A percentile compares a stretch with the other conserved stretches of the same genome.
Evolutionary conservation across 64 coral and sea anemone genomes (phyloP).

Genomic region (Pocillopora damicornis): DNA sequence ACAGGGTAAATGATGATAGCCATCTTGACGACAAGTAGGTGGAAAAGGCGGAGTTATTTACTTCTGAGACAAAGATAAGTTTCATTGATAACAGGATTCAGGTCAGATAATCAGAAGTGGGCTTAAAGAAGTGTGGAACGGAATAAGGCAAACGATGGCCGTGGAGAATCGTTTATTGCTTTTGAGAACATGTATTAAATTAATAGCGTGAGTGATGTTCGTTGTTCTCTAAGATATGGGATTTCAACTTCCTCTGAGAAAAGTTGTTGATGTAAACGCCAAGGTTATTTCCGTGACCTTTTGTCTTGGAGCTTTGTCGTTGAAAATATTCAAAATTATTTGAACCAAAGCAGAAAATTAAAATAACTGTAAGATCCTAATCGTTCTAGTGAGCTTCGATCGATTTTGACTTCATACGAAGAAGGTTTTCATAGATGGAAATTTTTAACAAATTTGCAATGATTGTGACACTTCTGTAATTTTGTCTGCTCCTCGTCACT

Average conservation of each 20-base stretch:
- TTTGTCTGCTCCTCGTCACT: constrained; percentile 27
- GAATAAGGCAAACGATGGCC: constrained; percentile 24
- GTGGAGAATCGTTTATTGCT: constrained; percentile 34
- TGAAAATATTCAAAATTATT: not conserved
- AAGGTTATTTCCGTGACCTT: constrained; percentile 17
- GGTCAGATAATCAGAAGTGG: constrained; percentile 34
- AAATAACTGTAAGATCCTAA: not conserved
- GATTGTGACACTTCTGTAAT: not conserved
- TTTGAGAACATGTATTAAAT: constrained; percentile 5
- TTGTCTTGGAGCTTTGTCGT: not conserved
- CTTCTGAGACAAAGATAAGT: constrained; percentile 26
- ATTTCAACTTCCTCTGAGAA: not conserved
- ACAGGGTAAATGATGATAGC: constrained; percentile 25
- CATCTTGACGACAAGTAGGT: constrained; percentile 50
- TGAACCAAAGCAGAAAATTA: not conserved
- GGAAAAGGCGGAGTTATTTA: constrained; percentile 35
- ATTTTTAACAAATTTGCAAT: not conserved
- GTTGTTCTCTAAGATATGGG: not conserved
- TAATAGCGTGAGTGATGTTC: constrained; percentile 10
- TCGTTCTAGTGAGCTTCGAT: not conserved
- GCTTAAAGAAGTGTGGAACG: constrained; percentile 42
- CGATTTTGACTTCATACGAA: not conserved
- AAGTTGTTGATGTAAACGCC: not conserved
- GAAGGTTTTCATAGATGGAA: not conserved
- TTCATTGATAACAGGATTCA: constrained; percentile 50